Evolutionary conservation across 2,113 vertebrate genomes (phyloP).

Genomic region (Eretmochelys imbricata): DNA sequence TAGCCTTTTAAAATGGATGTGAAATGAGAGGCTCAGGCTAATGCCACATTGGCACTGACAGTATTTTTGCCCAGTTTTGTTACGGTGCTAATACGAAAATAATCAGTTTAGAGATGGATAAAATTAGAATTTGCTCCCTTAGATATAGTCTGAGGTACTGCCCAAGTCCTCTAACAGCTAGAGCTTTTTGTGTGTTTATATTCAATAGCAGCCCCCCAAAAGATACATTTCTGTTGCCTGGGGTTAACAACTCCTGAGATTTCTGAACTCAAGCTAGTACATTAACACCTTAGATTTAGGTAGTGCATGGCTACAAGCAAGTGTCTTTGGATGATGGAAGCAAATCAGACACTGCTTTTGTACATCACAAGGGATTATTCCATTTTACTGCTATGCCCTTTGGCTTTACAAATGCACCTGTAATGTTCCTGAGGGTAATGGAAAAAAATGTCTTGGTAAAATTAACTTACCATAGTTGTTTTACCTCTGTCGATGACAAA

Average conservation of each 20-base stretch:
- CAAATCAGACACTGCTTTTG: slow-evolving; percentile 77
- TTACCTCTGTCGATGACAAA: slow-evolving; percentile 27
- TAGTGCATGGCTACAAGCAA: slow-evolving; percentile 62
- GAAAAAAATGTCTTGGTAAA: slow-evolving; percentile 58
- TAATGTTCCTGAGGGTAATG: slow-evolving; percentile 51
- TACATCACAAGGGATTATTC: slow-evolving; percentile 73
- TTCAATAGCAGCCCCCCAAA: slow-evolving; percentile 7
- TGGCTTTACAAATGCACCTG: slow-evolving; percentile 74
- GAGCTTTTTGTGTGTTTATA: slow-evolving; percentile 11
- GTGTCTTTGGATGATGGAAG: slow-evolving; percentile 70
- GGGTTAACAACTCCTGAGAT: slow-evolving; percentile 72
- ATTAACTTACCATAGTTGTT: slow-evolving; percentile 50
- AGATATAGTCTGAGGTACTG: not conserved
- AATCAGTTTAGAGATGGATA: not conserved
- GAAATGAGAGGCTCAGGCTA: not conserved
- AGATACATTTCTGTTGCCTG: slow-evolving; percentile 64
- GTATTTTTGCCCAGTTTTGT: slow-evolving; percentile 3
- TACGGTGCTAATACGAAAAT: not conserved
- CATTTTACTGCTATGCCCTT: slow-evolving; percentile 70
- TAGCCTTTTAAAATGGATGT: slow-evolving; percentile 15
- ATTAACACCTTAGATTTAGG: slow-evolving; percentile 79
- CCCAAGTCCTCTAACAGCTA: slow-evolving; percentile 10
- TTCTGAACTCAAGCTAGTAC: slow-evolving; percentile 74
- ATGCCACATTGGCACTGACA: not conserved
- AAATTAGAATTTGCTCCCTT: not conserved